phyloP scores from a whole-genome alignment of 1,140 invertebrate species.

The Vollenhovia emeryi region DNA sequence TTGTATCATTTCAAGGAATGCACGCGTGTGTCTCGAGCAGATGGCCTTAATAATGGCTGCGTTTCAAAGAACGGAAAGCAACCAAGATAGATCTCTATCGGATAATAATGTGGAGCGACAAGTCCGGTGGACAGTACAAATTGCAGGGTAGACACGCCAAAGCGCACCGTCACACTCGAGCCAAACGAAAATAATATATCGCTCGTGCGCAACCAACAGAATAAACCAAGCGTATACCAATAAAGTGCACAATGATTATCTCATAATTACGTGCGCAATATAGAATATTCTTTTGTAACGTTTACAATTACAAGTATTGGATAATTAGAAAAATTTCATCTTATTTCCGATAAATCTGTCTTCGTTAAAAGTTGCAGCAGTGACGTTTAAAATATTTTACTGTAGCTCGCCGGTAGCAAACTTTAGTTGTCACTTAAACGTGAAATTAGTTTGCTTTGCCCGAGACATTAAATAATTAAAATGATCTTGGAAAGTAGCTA shows the following conservation, averaged over 20 bases:
- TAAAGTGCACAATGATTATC: neutral
- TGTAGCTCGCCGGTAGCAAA: neutral
- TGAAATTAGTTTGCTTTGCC: neutral
- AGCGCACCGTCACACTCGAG: neutral
- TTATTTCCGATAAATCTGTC: neutral
- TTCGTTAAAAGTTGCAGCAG: neutral
- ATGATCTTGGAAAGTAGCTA: neutral
- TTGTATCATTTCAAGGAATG: constrained; percentile 25
- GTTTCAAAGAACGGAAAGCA: constrained; percentile 27
- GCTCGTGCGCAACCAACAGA: neutral
- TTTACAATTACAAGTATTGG: neutral
- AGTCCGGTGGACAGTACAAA: neutral
- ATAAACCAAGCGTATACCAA: neutral
- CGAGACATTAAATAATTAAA: neutral
- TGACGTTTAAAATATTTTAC: neutral
- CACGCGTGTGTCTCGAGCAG: neutral
- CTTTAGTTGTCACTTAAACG: neutral
- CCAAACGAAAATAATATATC: constrained; percentile 12
- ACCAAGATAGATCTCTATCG: constrained; percentile 30
- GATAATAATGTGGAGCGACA: constrained; percentile 27
- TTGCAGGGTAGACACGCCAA: constrained; percentile 9
- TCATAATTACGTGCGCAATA: neutral
- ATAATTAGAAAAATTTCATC: neutral
- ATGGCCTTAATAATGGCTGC: constrained; percentile 2
- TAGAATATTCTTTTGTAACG: neutral